Evolutionary conservation across 2,888 invertebrate genomes (phyloP).

Genomic region (Polymixis lichenea): DNA sequence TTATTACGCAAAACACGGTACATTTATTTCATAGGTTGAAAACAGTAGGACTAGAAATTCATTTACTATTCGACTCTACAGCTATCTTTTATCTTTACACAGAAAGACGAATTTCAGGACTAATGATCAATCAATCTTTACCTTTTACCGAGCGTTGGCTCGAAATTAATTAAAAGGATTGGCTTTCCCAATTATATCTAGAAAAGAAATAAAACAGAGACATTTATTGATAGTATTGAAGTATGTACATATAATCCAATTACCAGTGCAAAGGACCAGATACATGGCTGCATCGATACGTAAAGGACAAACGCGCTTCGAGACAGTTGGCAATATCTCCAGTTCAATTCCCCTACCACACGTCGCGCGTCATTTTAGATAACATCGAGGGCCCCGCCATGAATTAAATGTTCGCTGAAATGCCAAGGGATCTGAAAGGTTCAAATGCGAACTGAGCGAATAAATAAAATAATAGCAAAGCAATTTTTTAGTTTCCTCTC

Average conservation of each 20-base stretch:
- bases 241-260: constrained; percentile 69
- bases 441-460: constrained; percentile 20
- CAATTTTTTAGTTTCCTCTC: constrained; percentile 8
- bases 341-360: constrained; percentile 59
- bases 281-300: constrained; percentile 74
- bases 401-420: constrained; percentile 57
- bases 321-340: constrained; percentile 71
- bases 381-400: constrained; percentile 54
- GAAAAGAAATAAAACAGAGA: not conserved
- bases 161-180: not conserved
- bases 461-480: constrained; percentile 38
- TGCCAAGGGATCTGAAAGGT: constrained; percentile 40
- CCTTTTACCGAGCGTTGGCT: not conserved
- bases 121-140: not conserved
- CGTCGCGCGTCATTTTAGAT: constrained; percentile 52
- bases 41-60: not conserved
- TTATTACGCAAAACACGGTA: not conserved
- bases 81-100: not conserved
- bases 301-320: constrained; percentile 69
- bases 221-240: constrained; percentile 13
- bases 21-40: not conserved
- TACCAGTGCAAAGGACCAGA: constrained; percentile 70
- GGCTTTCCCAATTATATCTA: not conserved
- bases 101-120: not conserved
- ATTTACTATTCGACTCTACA: not conserved